Evolutionary conservation across 2,113 vertebrate species (phyloP).

Genomic region (Mormyrus iriodes): DNA sequence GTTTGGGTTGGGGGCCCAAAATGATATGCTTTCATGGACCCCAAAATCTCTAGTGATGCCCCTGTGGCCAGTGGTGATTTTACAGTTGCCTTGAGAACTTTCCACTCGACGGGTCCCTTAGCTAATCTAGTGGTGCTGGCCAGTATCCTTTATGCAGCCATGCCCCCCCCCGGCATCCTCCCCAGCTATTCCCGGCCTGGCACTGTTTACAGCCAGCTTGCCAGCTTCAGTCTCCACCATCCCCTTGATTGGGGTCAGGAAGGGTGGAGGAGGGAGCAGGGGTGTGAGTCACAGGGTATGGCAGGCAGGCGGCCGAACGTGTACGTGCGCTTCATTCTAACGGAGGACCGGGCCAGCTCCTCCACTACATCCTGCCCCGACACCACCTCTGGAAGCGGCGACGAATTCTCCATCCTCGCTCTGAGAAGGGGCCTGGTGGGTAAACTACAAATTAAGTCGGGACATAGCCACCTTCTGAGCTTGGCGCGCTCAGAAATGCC

Average conservation of each 20-base stretch:
- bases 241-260: not conserved
- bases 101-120: not conserved
- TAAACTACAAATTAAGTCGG: slow-evolving; percentile 39
- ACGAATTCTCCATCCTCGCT: slow-evolving; percentile 4
- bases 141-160: not conserved
- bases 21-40: not conserved
- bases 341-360: not conserved
- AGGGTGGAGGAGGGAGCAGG: not conserved
- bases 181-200: not conserved
- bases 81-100: slow-evolving; percentile 8
- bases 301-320: not conserved
- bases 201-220: not conserved
- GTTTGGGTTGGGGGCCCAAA: not conserved
- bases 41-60: not conserved
- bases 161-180: not conserved
- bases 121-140: not conserved
- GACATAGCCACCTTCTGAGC: not conserved
- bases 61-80: not conserved
- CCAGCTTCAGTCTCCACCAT: not conserved
- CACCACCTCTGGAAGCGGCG: not conserved
- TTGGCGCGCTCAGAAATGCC: not conserved
- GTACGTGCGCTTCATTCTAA: not conserved
- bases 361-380: not conserved
- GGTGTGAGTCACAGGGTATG: not conserved
- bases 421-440: slow-evolving; percentile 22